Evolutionary conservation across 2,888 invertebrate genomes (phyloP), one percentile per base, ranked within the genome.

Genomic region (Meghimatium bilineatum): DNA sequence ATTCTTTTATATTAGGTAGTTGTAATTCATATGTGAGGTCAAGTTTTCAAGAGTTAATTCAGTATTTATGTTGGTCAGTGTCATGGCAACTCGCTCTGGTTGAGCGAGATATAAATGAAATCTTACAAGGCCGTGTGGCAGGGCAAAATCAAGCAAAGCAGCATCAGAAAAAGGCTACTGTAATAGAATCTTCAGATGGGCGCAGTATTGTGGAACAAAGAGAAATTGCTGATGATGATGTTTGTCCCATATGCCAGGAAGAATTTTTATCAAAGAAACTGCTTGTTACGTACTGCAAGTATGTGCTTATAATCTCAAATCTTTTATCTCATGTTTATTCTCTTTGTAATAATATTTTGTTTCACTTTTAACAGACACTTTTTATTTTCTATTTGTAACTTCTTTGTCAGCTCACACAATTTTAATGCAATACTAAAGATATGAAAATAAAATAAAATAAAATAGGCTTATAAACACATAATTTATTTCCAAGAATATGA

Each of bases 171-270:
- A 71, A 38, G 26, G 44, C 36, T 0, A 74, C 63, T 36, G 66
- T 60, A 6, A 76, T 86, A 67, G 87, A 87, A 10, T 87, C 87
- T 36, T 84, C 86, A 76, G 91, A 90, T 86, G 90, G 90, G 26
- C 86, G 89, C 75, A 86, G 87, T 69, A 83, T 87, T 12, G 87
- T 91, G 23, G 88, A 90, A 63, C 93, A 93, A 86, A 87, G 93
- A 85, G 91, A 91, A 17, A 92, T 94, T 78, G 87, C 88, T 5
- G 90, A 90, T 17, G 93, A 93, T 72, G 93, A 94, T 88, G 92
- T 93, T 1, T 94, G 94, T 86, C 94, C 94, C 1, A 94, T 94
- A 32, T 94, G 94, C 89, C 93, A 93, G 84, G 93, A 94, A 79
- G 93, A 93, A 82, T 87, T 94, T 32, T 84, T 94, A 56, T 89